Evolutionary conservation across 2,888 invertebrate species (phyloP).

Genomic region (Caenorhabditis afra): DNA sequence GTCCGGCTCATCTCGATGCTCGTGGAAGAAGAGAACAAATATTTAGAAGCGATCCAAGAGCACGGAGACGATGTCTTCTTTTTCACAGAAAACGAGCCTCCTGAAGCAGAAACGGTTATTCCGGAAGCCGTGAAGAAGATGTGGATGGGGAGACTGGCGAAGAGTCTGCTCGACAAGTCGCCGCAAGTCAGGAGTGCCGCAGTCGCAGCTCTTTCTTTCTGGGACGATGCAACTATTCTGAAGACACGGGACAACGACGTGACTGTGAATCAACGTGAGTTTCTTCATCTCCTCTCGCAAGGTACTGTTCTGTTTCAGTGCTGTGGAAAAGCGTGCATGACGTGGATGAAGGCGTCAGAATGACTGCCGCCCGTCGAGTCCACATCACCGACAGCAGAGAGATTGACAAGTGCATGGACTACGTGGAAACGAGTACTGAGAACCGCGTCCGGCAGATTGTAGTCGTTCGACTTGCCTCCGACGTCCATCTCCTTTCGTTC

Average conservation of each 20-base stretch:
- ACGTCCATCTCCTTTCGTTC: conserved; percentile 40
- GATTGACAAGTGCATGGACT: conserved; percentile 48
- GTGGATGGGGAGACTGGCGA: conserved; percentile 38
- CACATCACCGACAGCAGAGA: conserved; percentile 30
- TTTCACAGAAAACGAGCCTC: conserved; percentile 32
- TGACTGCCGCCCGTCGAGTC: conserved; percentile 33
- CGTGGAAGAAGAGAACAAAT: conserved; percentile 30
- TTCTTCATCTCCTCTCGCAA: not conserved
- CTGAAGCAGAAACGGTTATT: conserved; percentile 23
- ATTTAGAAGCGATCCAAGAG: conserved; percentile 33
- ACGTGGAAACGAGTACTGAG: conserved; percentile 39
- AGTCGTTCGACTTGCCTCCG: conserved; percentile 26
- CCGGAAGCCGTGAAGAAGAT: conserved; percentile 30
- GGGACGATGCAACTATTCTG: conserved; percentile 17
- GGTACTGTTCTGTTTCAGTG: conserved; percentile 19
- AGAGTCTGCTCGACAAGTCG: conserved; percentile 41
- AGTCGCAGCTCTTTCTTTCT: conserved; percentile 19
- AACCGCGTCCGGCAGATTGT: conserved; percentile 36
- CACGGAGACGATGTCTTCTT: conserved; percentile 23
- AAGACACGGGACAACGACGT: conserved; percentile 11
- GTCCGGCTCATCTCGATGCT: conserved; percentile 18
- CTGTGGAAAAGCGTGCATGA: conserved; percentile 44
- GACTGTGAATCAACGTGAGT: conserved; percentile 35
- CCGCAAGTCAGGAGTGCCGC: conserved; percentile 35
- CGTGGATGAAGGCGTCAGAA: conserved; percentile 46